These are phyloP conservation scores for Lithophane socia DNA, from an alignment of 2,888 invertebrate species.

Conservation along the genomic window DNA sequence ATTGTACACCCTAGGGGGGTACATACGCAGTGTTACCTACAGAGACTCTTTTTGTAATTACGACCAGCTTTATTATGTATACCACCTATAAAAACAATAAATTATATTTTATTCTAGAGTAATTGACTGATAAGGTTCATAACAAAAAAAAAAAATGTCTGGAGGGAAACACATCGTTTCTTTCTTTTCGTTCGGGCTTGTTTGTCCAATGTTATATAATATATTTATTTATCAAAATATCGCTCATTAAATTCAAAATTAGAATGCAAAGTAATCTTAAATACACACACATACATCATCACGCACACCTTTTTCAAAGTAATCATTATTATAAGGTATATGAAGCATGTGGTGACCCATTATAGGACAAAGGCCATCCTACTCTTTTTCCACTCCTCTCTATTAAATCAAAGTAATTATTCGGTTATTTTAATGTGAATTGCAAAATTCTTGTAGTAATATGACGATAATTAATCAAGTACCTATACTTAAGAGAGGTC, in stretches of 20 bases:
- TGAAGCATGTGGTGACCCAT: no score
- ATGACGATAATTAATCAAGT: conserved; percentile 36
- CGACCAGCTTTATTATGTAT: not conserved
- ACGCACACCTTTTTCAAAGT: not conserved
- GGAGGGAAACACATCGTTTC: not conserved
- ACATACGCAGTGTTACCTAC: not conserved
- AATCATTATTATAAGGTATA: not conserved
- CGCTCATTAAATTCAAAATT: not conserved
- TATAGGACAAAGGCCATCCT: not conserved
- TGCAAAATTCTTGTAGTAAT: not conserved
- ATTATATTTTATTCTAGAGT: not conserved
- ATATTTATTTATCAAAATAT: not conserved
- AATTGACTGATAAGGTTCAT: not conserved
- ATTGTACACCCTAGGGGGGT: not conserved
- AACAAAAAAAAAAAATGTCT: not conserved
- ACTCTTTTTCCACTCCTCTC: not conserved
- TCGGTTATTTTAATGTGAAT: not conserved
- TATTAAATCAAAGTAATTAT: not conserved
- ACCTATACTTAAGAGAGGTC: conserved; percentile 25
- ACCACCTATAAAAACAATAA: not conserved
- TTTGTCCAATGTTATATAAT: not conserved
- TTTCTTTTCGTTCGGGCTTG: conserved; percentile 1
- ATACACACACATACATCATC: not conserved
- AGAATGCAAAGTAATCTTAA: not conserved
- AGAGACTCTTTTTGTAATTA: not conserved